These are phyloP conservation scores for Emydura subglobosa DNA, from an alignment of 2,113 vertebrate genomes.

Conservation along the genomic window DNA sequence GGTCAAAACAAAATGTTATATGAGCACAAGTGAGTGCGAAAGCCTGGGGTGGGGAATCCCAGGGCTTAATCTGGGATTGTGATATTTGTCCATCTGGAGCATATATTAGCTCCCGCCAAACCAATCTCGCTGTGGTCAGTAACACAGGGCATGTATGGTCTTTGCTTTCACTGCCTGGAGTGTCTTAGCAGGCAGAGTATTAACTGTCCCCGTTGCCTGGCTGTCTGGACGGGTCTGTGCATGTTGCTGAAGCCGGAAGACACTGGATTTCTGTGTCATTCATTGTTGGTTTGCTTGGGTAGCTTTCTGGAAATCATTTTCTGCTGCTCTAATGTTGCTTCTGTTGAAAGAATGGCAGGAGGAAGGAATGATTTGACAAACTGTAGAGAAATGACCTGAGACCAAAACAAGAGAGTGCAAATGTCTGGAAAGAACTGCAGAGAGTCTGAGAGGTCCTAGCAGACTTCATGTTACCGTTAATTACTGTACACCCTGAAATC, in stretches of 20 bases:
- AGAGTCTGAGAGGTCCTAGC: background rate
- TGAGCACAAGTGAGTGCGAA: background rate
- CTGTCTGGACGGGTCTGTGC: background rate
- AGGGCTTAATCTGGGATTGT: background rate
- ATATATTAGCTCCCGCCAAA: background rate
- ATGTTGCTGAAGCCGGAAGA: background rate
- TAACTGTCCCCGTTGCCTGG: background rate
- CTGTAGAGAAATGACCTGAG: background rate
- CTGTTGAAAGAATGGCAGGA: background rate
- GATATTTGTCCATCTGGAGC: background rate
- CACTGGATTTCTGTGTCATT: background rate
- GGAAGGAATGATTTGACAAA: background rate
- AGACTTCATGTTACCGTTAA: background rate
- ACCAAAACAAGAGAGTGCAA: background rate
- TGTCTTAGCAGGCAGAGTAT: background rate
- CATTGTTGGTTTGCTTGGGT: background rate
- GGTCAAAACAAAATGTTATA: background rate
- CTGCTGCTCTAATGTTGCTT: background rate
- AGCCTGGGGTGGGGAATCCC: background rate
- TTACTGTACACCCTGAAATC: background rate
- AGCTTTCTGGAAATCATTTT: background rate
- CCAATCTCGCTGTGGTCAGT: background rate
- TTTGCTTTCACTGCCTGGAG: background rate
- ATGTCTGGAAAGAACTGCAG: background rate
- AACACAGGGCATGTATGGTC: background rate